Evolutionary conservation across 2,113 vertebrate genomes (phyloP), one percentile per base, ranked within the genome.

Genomic region (Notothenia rossii): DNA sequence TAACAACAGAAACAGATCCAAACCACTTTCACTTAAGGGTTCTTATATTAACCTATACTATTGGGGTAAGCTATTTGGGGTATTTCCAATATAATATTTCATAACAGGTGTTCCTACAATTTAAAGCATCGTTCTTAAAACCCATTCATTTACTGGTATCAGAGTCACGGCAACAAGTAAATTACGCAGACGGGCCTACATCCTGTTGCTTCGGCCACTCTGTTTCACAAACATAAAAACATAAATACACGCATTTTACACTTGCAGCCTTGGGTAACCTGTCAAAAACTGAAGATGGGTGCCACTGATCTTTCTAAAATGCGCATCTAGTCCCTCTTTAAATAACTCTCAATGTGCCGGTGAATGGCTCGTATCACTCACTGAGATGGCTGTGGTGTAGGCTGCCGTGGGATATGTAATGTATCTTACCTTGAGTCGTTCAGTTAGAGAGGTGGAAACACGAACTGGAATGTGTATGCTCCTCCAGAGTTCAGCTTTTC

Each of bases 381-480:
- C 5, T 1, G 36, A 40, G 36, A 40, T 40, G 5, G 36, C 7
- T 40, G 36, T 40, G 36, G 5, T 40, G 36, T 40, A 40, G 36
- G 36, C 36, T 40, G 36, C 36, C 36, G 36, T 40, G 36, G 36
- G 36, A 40, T 40, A 40, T 13, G 1, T 9, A 9, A 11, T 3
- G 0, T 0, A 0, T 50, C 81, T 84, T 90, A 91, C 92, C 88
- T 86, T 90, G 10, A 58, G 20, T 33, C 2, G 29, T 75, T 76
- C 4, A 5, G 59, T 65, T 46, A 9, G 33, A 14, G 1, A 3
- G 48, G 33, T 61, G 71, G 17, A 48, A 43, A 46, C 55, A 14
- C 50, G 58, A 51, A 12, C 14, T 79, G 91, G 88, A 86, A 89
- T 91, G 91, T 88, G 45, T 20, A 7, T 13, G 51, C 7, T 61